Percentiles rank a stretch among this genome's conserved stretches.
Evolutionary conservation across 1,140 invertebrate genomes (phyloP).

Genomic region (Gryon sp.): DNA sequence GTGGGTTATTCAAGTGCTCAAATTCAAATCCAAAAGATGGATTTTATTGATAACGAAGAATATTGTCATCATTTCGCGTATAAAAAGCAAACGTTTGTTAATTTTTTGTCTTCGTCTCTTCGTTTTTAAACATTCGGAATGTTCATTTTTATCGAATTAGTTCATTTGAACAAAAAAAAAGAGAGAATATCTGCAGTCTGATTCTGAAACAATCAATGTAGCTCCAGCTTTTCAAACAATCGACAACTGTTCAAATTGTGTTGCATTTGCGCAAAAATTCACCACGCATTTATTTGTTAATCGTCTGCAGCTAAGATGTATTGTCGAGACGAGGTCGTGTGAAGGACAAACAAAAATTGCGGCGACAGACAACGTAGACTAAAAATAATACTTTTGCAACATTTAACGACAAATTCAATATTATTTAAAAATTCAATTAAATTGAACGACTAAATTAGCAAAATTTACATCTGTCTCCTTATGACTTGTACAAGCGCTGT

Average conservation of each 20-base stretch:
- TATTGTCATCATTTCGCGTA: slow-evolving; percentile 8
- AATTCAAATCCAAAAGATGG: neutral
- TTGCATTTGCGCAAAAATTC: slow-evolving; percentile 63
- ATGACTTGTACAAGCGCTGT: no score
- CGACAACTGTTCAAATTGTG: slow-evolving; percentile 68
- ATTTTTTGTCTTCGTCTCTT: slow-evolving; percentile 27
- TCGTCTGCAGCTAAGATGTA: slow-evolving; percentile 66
- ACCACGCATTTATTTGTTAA: slow-evolving; percentile 68
- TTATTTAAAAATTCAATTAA: slow-evolving; percentile 22
- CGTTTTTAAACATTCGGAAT: slow-evolving; percentile 47
- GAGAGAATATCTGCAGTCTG: no score
- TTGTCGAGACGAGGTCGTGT: slow-evolving; percentile 54
- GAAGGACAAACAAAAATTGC: slow-evolving; percentile 62
- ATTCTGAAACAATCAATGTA: slow-evolving; percentile 48
- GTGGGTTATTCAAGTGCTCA: slow-evolving; percentile 20
- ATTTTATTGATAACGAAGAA: neutral
- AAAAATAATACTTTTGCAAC: slow-evolving; percentile 61
- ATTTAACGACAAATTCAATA: slow-evolving; percentile 42
- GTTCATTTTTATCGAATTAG: slow-evolving; percentile 53
- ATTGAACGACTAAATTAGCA: no score
- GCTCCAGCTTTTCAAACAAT: slow-evolving; percentile 66
- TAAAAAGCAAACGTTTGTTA: no score
- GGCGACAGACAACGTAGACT: slow-evolving; percentile 59
- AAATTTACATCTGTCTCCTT: no score
- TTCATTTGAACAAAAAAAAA: slow-evolving; percentile 45